Conservation (phyloP, 2,888 invertebrate genomes). For the Linnaemya tessellans region DNA sequence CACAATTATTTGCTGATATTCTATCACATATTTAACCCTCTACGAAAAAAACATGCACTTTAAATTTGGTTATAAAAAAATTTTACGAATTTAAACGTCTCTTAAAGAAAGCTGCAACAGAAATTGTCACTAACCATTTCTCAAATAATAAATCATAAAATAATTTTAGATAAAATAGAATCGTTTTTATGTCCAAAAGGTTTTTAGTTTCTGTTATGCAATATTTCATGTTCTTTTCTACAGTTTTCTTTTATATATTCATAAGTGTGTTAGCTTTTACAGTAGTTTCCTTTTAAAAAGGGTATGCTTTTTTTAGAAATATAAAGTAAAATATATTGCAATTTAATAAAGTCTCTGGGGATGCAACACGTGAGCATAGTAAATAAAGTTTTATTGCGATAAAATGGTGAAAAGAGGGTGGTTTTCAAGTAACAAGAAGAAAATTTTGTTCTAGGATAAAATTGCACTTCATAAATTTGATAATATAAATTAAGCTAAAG, state of each 20-base stretch:
- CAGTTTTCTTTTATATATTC: constrained; percentile 8
- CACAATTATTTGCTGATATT: too few species aligned
- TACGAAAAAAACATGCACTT: background rate
- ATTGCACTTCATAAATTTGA: background rate
- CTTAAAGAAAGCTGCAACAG: background rate
- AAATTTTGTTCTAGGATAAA: background rate
- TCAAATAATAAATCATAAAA: constrained; percentile 67
- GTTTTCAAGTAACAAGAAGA: background rate
- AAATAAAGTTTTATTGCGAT: constrained; percentile 65
- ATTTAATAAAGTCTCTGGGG: constrained; percentile 81
- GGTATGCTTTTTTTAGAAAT: constrained; percentile 19
- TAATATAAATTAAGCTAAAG: background rate
- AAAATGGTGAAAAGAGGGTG: constrained; percentile 6
- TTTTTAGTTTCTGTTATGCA: constrained; percentile 23
- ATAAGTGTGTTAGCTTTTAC: constrained; percentile 45
- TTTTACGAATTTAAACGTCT: background rate
- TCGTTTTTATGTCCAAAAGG: constrained; percentile 37
- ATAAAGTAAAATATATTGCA: constrained; percentile 48
- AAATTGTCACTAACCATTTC: constrained; percentile 56
- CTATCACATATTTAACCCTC: background rate
- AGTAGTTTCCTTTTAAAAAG: constrained; percentile 34
- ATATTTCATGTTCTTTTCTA: background rate
- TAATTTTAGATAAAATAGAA: constrained; percentile 58
- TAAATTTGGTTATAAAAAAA: background rate
- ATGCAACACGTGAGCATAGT: constrained; percentile 80